Evolutionary conservation across 2,113 vertebrate species (phyloP), one percentile per base, ranked within the genome.

Genomic region (Otis tarda): DNA sequence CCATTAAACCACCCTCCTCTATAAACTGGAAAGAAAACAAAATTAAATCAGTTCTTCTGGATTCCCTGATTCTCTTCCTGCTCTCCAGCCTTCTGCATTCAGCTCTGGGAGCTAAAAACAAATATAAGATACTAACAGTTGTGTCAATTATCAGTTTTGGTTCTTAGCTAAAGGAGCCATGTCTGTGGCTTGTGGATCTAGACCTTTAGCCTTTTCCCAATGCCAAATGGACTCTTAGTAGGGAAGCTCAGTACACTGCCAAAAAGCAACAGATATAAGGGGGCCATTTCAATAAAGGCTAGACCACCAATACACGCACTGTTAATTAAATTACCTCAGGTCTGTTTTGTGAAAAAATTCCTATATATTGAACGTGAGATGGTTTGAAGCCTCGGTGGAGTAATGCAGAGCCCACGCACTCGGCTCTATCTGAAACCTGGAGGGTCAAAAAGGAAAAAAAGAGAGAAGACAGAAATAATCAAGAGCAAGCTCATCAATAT

Each of bases 271-370:
- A 55, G 15, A 57, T 13, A 19, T 0, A 61, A 14, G 9, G 52
- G 3, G 22, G 25, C 9, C n/a, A 33, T 15, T 80, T 90, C 45
- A 80, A 1, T 16, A 83, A 39, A 3, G 52, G 24, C 35, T 47
- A 61, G 25, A 92, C 11, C 52, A 80, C n/a, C 56, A 74, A 47
- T 12, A 53, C 16, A 79, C 12, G 59, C 31, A n/a, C 56, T 8
- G 2, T 27, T 30, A 57, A 24, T 56, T 49, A 35, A 80, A 22
- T 96, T 98, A 99, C 99, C 99, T 99, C 99, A 31, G 99, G 99
- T 95, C 99, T 98, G 97, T 99, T 99, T 93, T 99, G 99, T 63
- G 99, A 96, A 78, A 99, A 99, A 94, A 99, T 98, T 91, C 99
- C 99, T 23, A 99, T 92, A 69, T 94, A 98, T 39, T 98, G 98